Base-by-base conservation (phyloP, 2,888 invertebrate genomes). In the Sarcophaga caerulescens region DNA sequence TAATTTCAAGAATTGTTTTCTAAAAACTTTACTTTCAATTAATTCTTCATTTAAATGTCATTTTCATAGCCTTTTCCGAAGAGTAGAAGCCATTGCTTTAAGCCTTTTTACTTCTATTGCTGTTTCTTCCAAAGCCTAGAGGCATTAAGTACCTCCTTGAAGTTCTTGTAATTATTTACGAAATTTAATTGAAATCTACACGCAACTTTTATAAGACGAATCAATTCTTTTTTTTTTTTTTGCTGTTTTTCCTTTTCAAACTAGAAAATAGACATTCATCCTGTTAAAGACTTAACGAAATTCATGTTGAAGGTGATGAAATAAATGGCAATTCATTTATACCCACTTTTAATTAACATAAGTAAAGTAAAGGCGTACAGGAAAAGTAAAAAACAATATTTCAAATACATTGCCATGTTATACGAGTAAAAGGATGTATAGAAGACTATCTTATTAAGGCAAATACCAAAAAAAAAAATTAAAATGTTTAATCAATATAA, bases 161-260 rank as follows among this genome's bases (percentile, higher is more conserved):
- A 65, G 74, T 70, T 66, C 83, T 84, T 80, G 84, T 86, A 89
- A 89, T 91, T 90, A 90, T 91, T 89, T 87, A 83, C 88, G 84
- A 89, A 89, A 89, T 91, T 90, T 89, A 90, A 90, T 89, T 88
- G 88, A 89, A 90, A 88, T 89, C 86, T 85, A 85, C 88, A 88
- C 88, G 88, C 85, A 75, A 89, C 59, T 60, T 77, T 88, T 83
- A 87, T 3, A 11, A 25, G 23, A 44, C 21, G 52, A 4, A 52
- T 60, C 17, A 60, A 14, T 5, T n/a, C 62, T 60, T 60, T 79
- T 59, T 11, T 47, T 17, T 0, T n/a, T 73, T 60, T 60, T 79
- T 59, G 17, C 25, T 19, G 44, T 10, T 47, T 12, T 47, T 47
- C 12, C 3, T 14, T 47, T 14, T 14, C 14, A 35, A 10, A 23